phyloP scores from a whole-genome alignment of 2,113 vertebrate species.

The Brachirus orientalis region DNA sequence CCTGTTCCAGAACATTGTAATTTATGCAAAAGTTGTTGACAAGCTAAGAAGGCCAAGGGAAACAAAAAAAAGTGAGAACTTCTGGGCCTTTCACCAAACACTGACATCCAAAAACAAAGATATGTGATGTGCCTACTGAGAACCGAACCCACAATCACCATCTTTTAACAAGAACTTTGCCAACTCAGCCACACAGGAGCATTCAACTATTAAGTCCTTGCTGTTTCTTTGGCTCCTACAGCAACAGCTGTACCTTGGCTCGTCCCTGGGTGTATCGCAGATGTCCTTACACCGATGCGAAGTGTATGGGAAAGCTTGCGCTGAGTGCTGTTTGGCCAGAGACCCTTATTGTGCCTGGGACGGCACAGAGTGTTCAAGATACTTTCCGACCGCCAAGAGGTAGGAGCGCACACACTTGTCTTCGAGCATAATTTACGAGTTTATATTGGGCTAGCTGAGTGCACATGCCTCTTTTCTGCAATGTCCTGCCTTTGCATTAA shows the following conservation, averaged over 20 bases:
- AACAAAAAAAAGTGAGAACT: background rate
- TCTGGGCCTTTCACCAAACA: constrained; percentile 17
- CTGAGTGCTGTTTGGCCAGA: constrained; percentile 96
- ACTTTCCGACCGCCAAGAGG: constrained; percentile 98
- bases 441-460: constrained; percentile 23
- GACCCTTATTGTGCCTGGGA: constrained; percentile 99
- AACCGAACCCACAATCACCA: constrained; percentile 26
- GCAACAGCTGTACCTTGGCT: constrained; percentile 98
- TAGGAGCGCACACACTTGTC: constrained; percentile 58
- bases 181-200: constrained; percentile 21
- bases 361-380: constrained; percentile 93
- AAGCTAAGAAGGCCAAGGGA: constrained; percentile 1
- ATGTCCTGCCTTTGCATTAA: constrained; percentile 35
- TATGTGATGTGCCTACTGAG: constrained; percentile 24
- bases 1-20: constrained; percentile 19
- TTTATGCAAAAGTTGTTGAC: constrained; percentile 33
- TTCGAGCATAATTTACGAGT: constrained; percentile 38
- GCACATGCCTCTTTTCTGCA: constrained; percentile 29
- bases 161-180: constrained; percentile 13
- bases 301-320: constrained; percentile 95
- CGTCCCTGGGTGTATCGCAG: constrained; percentile 90
- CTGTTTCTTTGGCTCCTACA: constrained; percentile 73
- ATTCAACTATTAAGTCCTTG: constrained; percentile 31
- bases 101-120: constrained; percentile 26
- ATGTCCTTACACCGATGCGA: constrained; percentile 95